A percentile compares a stretch with the other conserved stretches of the same genome.
These are phyloP conservation scores for Phodopus roborovskii DNA, from an alignment of 2,113 vertebrate species.

Conservation along the genomic window DNA sequence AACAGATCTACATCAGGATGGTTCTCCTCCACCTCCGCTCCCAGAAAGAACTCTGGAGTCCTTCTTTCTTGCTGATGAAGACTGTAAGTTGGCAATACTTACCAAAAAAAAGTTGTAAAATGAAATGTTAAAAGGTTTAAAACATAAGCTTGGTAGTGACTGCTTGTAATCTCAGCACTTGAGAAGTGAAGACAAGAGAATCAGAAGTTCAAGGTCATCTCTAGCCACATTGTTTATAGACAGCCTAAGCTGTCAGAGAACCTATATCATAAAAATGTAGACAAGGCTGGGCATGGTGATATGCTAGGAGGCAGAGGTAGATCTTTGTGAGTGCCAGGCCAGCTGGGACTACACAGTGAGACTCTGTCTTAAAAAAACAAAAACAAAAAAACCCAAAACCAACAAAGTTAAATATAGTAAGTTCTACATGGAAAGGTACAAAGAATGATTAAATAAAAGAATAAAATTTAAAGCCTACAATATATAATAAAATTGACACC, in stretches of 20 bases:
- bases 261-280: background rate
- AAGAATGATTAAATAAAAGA: slow-evolving; percentile 42
- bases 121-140: slow-evolving; percentile 5
- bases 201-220: background rate
- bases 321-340: background rate
- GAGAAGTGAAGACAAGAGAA: background rate
- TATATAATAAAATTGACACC: slow-evolving; percentile 4
- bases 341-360: background rate
- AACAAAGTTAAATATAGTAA: slow-evolving; percentile 19
- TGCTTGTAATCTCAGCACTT: background rate
- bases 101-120: slow-evolving; percentile 41
- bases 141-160: background rate
- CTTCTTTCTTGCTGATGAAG: slow-evolving; percentile 86
- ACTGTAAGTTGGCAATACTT: slow-evolving; percentile 83
- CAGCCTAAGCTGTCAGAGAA: background rate
- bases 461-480: background rate
- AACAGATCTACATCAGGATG: slow-evolving; percentile 70
- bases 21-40: slow-evolving; percentile 83
- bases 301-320: background rate
- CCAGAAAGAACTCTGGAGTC: slow-evolving; percentile 91
- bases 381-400: background rate
- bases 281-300: background rate
- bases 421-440: slow-evolving; percentile 28
- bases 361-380: background rate
- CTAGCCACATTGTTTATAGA: background rate